A percentile compares a stretch with the other conserved stretches of the same genome.
These are phyloP conservation scores for Salmo trutta DNA, from an alignment of 2,797 vertebrate species.

Conservation along the genomic window DNA sequence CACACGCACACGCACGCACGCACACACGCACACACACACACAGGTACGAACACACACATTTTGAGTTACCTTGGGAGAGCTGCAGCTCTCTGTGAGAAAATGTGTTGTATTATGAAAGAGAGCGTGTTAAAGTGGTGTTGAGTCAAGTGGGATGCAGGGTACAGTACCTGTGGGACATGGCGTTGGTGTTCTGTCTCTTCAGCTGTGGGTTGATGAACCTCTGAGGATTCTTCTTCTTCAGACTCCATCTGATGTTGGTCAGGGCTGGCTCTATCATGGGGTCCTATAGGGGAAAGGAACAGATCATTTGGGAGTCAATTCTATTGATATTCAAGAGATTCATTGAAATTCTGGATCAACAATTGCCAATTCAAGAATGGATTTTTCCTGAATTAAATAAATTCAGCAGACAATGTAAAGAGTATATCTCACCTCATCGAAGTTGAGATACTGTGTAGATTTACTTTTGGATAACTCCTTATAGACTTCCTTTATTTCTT, in stretches of 20 bases:
- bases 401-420: neutral
- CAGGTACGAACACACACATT: neutral
- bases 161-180: slow-evolving; percentile 32
- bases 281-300: slow-evolving; percentile 27
- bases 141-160: neutral
- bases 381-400: neutral
- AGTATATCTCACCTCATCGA: slow-evolving; percentile 62
- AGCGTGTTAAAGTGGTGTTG: neutral
- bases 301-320: neutral
- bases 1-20: too few species aligned
- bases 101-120: neutral
- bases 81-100: neutral
- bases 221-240: slow-evolving; percentile 35
- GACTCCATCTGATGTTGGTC: slow-evolving; percentile 17
- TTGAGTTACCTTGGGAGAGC: neutral
- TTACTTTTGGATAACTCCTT: slow-evolving; percentile 63
- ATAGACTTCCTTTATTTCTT: slow-evolving; percentile 67
- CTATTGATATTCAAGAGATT: too few species aligned
- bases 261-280: slow-evolving; percentile 39
- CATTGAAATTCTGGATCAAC: too few species aligned
- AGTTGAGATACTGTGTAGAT: slow-evolving; percentile 59
- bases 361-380: too few species aligned
- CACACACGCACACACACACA: too few species aligned
- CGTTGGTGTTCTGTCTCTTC: slow-evolving; percentile 14
- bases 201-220: slow-evolving; percentile 66